Conservation (phyloP, 2,113 vertebrate species). For the Cairina moschata region DNA sequence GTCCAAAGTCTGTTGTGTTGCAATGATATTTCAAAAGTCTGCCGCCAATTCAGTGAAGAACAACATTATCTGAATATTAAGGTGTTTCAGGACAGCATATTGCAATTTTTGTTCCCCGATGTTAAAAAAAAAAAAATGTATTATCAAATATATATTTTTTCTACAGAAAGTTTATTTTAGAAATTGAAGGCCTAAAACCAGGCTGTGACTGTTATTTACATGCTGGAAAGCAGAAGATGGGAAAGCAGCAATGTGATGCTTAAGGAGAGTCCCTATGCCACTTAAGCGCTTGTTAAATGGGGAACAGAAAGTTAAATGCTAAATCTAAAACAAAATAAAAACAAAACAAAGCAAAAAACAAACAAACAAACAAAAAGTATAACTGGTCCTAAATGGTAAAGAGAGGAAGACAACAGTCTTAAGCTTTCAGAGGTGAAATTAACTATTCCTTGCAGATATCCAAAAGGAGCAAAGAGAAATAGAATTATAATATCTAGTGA, state of each 20-base stretch:
- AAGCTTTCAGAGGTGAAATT: neutral
- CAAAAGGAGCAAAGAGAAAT: neutral
- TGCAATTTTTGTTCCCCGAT: neutral
- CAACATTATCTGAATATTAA: neutral
- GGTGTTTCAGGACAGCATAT: neutral
- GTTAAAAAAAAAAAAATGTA: neutral
- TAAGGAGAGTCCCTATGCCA: neutral
- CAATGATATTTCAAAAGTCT: conserved; percentile 38
- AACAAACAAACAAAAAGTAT: too few relatives aligned
- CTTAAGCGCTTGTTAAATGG: neutral
- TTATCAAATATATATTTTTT: neutral
- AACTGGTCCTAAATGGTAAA: neutral
- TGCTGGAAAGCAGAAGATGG: neutral
- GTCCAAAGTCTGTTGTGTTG: conserved; percentile 46
- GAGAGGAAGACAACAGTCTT: neutral
- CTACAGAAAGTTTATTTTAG: neutral
- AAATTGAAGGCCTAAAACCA: neutral
- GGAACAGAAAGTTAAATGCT: neutral
- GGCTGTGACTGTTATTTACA: neutral
- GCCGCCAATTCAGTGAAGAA: neutral
- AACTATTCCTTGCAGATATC: neutral
- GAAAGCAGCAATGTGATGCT: neutral
- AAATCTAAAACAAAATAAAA: neutral
- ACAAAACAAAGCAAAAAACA: neutral
- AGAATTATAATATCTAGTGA: neutral